Percentiles rank a stretch among this genome's conserved stretches.
Conservation (phyloP, 2,797 vertebrate species). For the Microctenopoma steveboyesi region DNA sequence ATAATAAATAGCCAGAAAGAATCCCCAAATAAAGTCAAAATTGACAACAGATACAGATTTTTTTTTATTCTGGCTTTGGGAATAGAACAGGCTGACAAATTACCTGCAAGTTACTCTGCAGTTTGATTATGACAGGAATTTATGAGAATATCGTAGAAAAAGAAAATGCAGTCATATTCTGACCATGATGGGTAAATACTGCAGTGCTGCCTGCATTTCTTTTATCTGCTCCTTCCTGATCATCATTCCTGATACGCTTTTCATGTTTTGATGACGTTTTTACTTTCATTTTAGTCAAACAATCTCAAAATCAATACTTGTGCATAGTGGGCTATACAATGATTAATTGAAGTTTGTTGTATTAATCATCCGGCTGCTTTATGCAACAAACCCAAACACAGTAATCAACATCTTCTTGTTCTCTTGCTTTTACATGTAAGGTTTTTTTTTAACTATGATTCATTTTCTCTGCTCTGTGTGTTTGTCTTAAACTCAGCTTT, state of each 20-base stretch:
- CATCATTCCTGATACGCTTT: neutral
- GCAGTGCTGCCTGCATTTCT: constrained; percentile 22
- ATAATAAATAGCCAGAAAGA: neutral
- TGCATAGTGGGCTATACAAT: neutral
- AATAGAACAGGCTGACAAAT: neutral
- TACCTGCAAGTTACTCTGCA: neutral
- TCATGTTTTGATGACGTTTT: neutral
- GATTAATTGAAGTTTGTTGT: neutral
- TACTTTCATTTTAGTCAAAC: neutral
- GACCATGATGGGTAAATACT: constrained; percentile 16
- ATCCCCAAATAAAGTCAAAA: too few species aligned
- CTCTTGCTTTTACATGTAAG: neutral
- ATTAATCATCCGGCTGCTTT: neutral
- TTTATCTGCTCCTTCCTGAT: neutral
- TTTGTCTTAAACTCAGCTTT: neutral
- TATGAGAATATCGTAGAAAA: constrained; percentile 8
- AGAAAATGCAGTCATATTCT: constrained; percentile 30
- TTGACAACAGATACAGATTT: too few species aligned
- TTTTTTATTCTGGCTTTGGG: too few species aligned
- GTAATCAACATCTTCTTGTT: neutral
- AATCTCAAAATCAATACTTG: neutral
- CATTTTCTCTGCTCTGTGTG: neutral
- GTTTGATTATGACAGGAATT: neutral
- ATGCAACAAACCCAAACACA: constrained; percentile 14
- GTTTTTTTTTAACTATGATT: neutral